A percentile compares a stretch with the other conserved stretches of the same genome.
These are phyloP conservation scores for Eretmocerus hayati DNA, from an alignment of 2,888 invertebrate species.

Conservation along the genomic window DNA sequence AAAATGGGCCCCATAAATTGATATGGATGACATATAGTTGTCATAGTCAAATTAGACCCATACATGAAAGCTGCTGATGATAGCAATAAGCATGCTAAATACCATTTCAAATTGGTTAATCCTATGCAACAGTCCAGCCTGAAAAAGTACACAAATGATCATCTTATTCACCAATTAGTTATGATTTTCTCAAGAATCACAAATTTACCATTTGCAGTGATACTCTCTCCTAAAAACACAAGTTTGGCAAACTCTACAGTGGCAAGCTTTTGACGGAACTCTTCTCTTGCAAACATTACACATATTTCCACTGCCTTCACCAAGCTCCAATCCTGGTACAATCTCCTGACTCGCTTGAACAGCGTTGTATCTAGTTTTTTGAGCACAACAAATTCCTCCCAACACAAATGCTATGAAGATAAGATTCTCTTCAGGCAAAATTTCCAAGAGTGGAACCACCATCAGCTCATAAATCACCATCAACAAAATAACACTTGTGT, in stretches of 20 bases:
- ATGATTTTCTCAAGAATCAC: no score
- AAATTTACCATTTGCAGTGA: conserved; percentile 68
- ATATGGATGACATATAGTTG: conserved; percentile 80
- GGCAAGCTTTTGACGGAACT: conserved; percentile 64
- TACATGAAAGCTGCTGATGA: conserved; percentile 62
- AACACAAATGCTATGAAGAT: conserved; percentile 51
- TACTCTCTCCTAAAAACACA: conserved; percentile 73
- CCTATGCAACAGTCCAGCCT: conserved; percentile 83
- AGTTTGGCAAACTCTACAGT: conserved; percentile 76
- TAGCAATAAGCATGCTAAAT: conserved; percentile 60
- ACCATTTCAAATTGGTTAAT: conserved; percentile 69
- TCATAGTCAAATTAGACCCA: conserved; percentile 74
- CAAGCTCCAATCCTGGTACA: conserved; percentile 35
- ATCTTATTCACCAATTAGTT: no score
- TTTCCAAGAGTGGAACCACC: conserved; percentile 66
- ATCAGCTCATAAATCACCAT: conserved; percentile 63
- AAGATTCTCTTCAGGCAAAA: conserved; percentile 60
- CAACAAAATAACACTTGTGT: conserved; percentile 60
- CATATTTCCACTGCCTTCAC: conserved; percentile 41
- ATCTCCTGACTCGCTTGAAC: conserved; percentile 33
- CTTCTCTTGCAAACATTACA: conserved; percentile 59
- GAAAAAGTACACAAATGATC: conserved; percentile 28
- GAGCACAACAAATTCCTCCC: conserved; percentile 47
- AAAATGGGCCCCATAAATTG: conserved; percentile 61
- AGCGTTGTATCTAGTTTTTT: conserved; percentile 39